These are phyloP conservation scores for Simalia tracyae DNA, from an alignment of 2,797 vertebrate species.

Conservation along the genomic window DNA sequence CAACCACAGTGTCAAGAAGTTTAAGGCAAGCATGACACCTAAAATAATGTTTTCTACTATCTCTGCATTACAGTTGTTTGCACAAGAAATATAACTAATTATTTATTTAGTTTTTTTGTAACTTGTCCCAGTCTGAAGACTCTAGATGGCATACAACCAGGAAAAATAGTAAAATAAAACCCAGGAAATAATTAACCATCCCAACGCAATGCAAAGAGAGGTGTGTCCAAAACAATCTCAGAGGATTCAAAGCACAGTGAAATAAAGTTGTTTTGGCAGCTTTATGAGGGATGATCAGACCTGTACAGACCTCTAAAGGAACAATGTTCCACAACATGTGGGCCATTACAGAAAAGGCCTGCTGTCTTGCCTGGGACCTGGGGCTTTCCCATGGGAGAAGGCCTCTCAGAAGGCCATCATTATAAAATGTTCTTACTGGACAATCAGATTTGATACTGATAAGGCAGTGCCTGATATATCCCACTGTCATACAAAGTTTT, in stretches of 20 bases:
- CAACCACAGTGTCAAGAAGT: neutral
- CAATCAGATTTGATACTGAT: neutral
- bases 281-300: neutral
- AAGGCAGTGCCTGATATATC: neutral
- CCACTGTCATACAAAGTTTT: neutral
- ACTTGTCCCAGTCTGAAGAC: neutral
- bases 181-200: neutral
- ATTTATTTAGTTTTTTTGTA: neutral
- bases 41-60: neutral
- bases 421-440: neutral
- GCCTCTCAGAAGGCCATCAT: neutral
- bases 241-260: neutral
- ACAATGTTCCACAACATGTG: neutral
- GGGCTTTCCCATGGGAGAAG: neutral
- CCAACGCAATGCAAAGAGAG: neutral
- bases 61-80: slow-evolving; percentile 11
- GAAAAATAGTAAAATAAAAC: neutral
- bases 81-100: neutral
- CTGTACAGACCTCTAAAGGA: neutral
- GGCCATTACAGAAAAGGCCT: neutral
- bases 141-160: neutral
- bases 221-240: neutral
- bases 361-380: neutral
- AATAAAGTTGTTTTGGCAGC: neutral
- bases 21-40: slow-evolving; percentile 42